phyloP scores from a whole-genome alignment of 92 coral and sea anemone species.

The Actinostola sp. region DNA sequence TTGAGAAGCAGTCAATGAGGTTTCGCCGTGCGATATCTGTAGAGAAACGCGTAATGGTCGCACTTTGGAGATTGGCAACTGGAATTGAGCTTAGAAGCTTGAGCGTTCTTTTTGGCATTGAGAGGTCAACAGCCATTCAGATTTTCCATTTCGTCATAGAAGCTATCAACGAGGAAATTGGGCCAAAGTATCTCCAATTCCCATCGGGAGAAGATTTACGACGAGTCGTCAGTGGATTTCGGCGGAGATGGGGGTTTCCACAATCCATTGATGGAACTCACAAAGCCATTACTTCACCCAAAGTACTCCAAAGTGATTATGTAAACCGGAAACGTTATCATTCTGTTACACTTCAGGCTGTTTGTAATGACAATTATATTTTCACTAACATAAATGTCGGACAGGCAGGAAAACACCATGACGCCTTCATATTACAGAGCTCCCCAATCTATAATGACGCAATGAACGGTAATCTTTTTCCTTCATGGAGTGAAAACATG shows the following conservation, averaged over 20 bases:
- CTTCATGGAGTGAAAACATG: too few species aligned
- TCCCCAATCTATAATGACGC: too few species aligned
- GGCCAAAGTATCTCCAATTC: constrained; percentile 1
- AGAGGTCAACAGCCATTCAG: constrained; percentile 33
- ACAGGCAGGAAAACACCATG: too few species aligned
- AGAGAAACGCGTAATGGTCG: constrained; percentile 20
- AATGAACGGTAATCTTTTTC: too few species aligned
- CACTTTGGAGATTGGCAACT: constrained; percentile 53
- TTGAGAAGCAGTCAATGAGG: constrained; percentile 2
- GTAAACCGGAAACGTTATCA: too few species aligned
- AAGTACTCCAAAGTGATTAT: too few species aligned
- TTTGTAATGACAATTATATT: too few species aligned
- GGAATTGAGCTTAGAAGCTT: constrained; percentile 34
- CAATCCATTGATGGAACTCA: constrained; percentile 39
- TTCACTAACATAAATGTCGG: too few species aligned
- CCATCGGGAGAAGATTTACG: constrained; percentile 6
- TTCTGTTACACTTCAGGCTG: too few species aligned
- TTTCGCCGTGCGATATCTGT: constrained; percentile 31
- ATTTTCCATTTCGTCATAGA: constrained; percentile 26
- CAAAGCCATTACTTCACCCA: too few species aligned
- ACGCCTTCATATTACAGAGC: too few species aligned
- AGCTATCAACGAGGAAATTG: constrained; percentile 1
- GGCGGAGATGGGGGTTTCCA: neutral
- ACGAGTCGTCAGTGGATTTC: neutral
- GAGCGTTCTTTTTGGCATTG: constrained; percentile 31